Conservation (phyloP, 37 sponge, comb jelly and placozoan genomes). For the Mnemiopsis leidyi region DNA sequence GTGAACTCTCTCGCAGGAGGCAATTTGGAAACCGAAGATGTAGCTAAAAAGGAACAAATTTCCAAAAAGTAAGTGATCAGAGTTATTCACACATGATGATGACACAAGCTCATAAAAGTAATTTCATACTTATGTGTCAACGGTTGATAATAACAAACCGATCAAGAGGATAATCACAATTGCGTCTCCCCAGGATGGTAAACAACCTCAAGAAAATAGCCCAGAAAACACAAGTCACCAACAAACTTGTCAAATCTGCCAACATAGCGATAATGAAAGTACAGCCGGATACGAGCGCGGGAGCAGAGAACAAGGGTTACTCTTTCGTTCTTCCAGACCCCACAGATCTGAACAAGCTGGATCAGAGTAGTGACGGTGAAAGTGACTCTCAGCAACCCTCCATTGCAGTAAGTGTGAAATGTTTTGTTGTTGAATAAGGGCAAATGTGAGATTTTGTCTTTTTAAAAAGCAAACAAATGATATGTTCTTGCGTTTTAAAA, state of each 20-base stretch:
- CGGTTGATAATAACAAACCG: too few species aligned
- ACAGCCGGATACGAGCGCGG: background rate
- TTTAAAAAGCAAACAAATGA: too few species aligned
- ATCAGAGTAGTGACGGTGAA: background rate
- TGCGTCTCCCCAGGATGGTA: background rate
- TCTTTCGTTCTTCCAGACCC: background rate
- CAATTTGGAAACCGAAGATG: background rate
- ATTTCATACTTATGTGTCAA: too few species aligned
- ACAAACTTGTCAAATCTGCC: background rate
- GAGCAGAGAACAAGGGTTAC: background rate
- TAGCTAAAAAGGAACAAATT: background rate
- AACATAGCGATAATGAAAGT: constrained; percentile 3
- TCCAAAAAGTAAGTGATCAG: background rate
- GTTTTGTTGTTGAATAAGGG: background rate
- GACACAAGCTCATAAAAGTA: too few species aligned
- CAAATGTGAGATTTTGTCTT: background rate
- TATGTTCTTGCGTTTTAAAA: too few species aligned
- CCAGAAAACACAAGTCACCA: background rate
- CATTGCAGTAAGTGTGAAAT: background rate
- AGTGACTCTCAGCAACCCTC: background rate
- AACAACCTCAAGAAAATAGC: background rate
- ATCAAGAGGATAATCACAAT: background rate
- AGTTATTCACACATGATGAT: too few species aligned
- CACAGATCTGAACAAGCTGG: background rate
- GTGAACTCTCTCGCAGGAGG: background rate